A percentile compares a stretch with the other conserved stretches of the same genome.
phyloP scores from a whole-genome alignment of 2,888 invertebrate species.

The Barypeithes pellucidus region DNA sequence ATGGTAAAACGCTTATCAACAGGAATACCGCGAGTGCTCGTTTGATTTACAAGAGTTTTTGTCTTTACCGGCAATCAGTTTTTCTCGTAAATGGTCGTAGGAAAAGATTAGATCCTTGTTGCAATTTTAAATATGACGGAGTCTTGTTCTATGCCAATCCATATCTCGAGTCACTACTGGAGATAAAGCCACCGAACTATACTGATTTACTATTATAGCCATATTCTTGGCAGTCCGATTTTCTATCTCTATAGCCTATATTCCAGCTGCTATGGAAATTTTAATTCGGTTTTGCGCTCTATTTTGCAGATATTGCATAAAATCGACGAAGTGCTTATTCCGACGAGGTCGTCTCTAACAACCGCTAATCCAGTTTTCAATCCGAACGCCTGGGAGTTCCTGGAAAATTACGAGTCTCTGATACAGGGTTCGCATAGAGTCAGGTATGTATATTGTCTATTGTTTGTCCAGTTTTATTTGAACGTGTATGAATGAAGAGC shows the following conservation, averaged over 20 bases:
- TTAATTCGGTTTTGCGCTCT: constrained; percentile 19
- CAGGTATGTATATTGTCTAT: constrained; percentile 76
- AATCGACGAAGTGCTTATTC: constrained; percentile 89
- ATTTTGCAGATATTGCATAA: constrained; percentile 85
- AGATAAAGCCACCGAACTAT: neutral
- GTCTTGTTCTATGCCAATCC: too few species aligned
- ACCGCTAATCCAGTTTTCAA: constrained; percentile 80
- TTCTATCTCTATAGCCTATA: neutral
- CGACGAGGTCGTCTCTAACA: constrained; percentile 78
- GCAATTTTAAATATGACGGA: too few species aligned
- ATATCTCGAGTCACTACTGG: neutral
- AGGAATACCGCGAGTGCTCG: too few species aligned
- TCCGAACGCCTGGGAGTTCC: constrained; percentile 86
- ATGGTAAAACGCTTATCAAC: too few species aligned
- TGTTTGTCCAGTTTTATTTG: too few species aligned
- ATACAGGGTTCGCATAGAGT: constrained; percentile 82
- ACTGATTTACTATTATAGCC: constrained; percentile 15
- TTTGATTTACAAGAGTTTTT: too few species aligned
- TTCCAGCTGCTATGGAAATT: constrained; percentile 11
- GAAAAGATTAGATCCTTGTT: too few species aligned
- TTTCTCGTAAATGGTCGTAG: too few species aligned
- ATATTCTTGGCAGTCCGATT: constrained; percentile 1
- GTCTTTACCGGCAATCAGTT: too few species aligned
- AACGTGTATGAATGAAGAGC: too few species aligned
- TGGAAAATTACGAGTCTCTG: constrained; percentile 84